Evolutionary conservation across 2,888 invertebrate species (phyloP).

Genomic region (Ischnus inquisitorius): DNA sequence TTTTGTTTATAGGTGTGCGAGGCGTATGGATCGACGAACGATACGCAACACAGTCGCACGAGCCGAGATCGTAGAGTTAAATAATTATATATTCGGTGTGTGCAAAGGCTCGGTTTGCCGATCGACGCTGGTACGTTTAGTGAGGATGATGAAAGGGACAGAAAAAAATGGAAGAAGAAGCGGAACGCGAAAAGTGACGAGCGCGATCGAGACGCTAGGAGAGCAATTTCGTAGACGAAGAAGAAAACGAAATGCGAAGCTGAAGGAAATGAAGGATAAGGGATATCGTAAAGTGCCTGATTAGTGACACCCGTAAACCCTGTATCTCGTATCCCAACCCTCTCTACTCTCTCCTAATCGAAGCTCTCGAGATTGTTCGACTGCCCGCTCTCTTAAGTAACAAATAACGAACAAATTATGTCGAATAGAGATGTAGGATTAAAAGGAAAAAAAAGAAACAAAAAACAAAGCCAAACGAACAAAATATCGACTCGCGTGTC

Average conservation of each 20-base stretch:
- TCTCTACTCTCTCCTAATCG: constrained; percentile 9
- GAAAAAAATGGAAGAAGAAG: constrained; percentile 37
- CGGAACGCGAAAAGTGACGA: constrained; percentile 45
- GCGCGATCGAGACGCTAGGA: constrained; percentile 55
- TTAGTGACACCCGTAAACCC: constrained; percentile 81
- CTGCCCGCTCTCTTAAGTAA: constrained; percentile 27
- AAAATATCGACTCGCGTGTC: constrained; percentile 14
- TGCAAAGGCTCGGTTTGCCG: constrained; percentile 34
- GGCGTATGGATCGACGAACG: background rate
- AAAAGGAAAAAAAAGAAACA: constrained; percentile 27
- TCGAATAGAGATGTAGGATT: constrained; percentile 48
- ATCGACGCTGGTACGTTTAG: constrained; percentile 41
- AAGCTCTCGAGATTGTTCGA: constrained; percentile 43
- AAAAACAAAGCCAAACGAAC: background rate
- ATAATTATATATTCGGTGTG: constrained; percentile 47
- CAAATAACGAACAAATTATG: constrained; percentile 22
- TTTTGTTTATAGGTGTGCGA: constrained; percentile 51
- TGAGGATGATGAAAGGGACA: constrained; percentile 36
- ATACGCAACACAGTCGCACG: constrained; percentile 30
- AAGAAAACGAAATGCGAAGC: constrained; percentile 44
- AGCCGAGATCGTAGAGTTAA: constrained; percentile 34
- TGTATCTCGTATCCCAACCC: constrained; percentile 55
- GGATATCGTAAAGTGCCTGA: constrained; percentile 84
- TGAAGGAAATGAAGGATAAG: constrained; percentile 73
- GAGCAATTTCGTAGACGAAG: constrained; percentile 48